A percentile compares a stretch with the other conserved stretches of the same genome.
Evolutionary conservation across 2,113 vertebrate species (phyloP).

Genomic region (Parotia lawesii): DNA sequence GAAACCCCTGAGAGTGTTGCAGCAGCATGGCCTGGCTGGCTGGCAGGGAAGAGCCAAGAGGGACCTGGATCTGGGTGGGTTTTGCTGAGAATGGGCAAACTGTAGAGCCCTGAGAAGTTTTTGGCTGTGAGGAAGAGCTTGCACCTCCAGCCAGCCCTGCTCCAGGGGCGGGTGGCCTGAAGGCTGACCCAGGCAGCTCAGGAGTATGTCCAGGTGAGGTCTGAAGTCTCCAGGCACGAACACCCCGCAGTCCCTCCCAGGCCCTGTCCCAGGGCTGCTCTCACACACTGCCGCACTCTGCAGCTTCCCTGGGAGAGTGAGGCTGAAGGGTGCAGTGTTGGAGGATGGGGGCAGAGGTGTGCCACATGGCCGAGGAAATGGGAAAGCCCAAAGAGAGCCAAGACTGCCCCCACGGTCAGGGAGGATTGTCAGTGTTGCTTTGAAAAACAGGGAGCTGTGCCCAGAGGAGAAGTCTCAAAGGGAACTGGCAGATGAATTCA

Average conservation of each 20-base stretch:
- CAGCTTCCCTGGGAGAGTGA: background rate
- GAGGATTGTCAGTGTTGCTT: background rate
- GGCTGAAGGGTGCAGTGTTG: background rate
- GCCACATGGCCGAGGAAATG: background rate
- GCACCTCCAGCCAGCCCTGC: background rate
- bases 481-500: background rate
- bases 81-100: background rate
- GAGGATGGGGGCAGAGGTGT: accelerated
- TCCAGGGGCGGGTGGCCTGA: background rate
- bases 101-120: background rate
- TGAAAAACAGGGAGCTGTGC: background rate
- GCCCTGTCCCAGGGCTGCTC: background rate
- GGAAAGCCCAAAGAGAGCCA: background rate
- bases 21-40: background rate
- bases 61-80: background rate
- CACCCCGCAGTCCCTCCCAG: accelerated
- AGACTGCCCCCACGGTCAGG: too few relatives aligned
- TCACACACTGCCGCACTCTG: background rate
- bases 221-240: background rate
- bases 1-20: background rate
- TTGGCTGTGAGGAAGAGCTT: background rate
- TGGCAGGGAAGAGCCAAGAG: background rate
- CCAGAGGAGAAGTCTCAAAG: background rate
- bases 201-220: background rate
- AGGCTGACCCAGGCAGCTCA: background rate